Evolutionary conservation across 2,888 invertebrate species (phyloP).

Genomic region (Acutogordius australiensis): DNA sequence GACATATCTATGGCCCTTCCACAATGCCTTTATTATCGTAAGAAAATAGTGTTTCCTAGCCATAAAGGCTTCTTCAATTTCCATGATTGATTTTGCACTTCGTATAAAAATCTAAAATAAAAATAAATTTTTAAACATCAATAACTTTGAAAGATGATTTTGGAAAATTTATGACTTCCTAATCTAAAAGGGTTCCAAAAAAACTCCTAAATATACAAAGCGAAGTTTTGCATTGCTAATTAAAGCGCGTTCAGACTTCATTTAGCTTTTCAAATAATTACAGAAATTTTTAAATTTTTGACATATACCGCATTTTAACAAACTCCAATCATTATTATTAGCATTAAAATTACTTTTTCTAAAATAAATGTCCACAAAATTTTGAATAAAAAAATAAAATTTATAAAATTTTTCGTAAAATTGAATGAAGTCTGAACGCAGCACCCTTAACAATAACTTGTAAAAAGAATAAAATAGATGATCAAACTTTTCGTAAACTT

Average conservation of each 20-base stretch:
- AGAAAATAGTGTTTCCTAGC: neutral
- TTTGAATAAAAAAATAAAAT: neutral
- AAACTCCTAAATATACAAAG: neutral
- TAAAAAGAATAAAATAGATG: no score
- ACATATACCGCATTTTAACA: no score
- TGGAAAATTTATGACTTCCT: no score
- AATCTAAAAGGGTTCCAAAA: neutral
- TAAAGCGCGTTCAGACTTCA: no score
- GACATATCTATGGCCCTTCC: neutral
- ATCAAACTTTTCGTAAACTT: no score
- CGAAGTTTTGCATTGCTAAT: neutral
- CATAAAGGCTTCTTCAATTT: neutral
- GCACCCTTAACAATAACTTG: no score
- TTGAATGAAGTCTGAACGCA: no score
- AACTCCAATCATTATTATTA: neutral
- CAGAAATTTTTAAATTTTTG: no score
- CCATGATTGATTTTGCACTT: neutral
- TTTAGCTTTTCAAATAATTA: no score
- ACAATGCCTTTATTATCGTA: neutral
- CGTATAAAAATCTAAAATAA: conserved; percentile 5
- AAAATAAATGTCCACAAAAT: neutral
- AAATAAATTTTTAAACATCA: no score
- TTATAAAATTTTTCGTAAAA: no score
- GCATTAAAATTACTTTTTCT: neutral
- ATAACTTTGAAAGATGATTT: no score